phyloP scores from a whole-genome alignment of 2,113 vertebrate genomes.

The Vicugna pacos region DNA sequence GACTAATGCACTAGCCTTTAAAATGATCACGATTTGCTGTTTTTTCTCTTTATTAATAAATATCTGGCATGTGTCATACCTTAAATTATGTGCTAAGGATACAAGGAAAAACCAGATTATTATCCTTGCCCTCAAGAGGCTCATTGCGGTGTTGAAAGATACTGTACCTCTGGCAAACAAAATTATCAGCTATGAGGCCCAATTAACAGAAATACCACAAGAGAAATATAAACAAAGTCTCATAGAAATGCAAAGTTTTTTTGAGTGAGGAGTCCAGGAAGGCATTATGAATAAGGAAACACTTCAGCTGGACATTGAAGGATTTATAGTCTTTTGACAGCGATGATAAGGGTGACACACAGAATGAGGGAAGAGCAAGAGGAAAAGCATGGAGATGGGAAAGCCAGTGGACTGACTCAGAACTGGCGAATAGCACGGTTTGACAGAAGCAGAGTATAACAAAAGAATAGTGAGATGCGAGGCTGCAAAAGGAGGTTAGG shows the following conservation, averaged over 20 bases:
- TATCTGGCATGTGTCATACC: background rate
- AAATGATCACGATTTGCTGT: background rate
- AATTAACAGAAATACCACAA: background rate
- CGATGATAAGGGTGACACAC: background rate
- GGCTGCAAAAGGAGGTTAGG: background rate
- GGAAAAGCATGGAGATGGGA: background rate
- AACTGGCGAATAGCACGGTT: background rate
- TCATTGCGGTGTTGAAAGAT: background rate
- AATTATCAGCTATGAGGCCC: background rate
- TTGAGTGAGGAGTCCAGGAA: background rate
- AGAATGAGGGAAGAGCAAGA: background rate
- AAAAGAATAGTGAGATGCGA: background rate
- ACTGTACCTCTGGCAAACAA: background rate
- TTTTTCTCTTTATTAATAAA: conserved; percentile 7
- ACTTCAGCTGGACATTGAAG: background rate
- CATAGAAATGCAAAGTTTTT: background rate
- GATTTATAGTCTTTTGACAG: background rate
- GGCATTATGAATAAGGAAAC: background rate
- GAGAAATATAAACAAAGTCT: background rate
- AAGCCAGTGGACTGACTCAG: background rate
- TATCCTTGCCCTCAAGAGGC: background rate
- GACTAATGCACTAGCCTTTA: background rate
- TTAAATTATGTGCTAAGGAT: background rate
- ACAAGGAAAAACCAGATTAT: background rate
- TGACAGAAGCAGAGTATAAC: background rate